Evolutionary conservation across 2,888 invertebrate species (phyloP), one percentile per base, ranked within the genome.

Genomic region (Xanthostigma xanthostigma): DNA sequence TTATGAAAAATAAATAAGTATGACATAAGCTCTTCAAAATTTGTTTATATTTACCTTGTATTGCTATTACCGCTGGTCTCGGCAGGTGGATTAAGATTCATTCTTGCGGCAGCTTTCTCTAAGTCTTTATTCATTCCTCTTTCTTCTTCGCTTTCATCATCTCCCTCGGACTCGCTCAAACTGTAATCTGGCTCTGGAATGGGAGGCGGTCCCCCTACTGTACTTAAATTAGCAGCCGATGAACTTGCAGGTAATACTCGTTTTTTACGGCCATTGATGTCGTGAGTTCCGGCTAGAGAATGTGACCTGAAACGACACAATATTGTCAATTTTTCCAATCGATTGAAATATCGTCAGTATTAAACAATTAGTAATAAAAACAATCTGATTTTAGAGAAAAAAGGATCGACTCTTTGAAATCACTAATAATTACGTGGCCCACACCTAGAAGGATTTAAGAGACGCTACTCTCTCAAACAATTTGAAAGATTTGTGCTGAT

Each of bases 141-240:
- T 45, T 69, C 69, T 10, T 61, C 63, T 42, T 64, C 65, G 42
- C 65, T 68, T 43, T 69, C 71, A 8, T 63, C 59, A 10, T 75
- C 75, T 52, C 74, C 75, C 53, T 84, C 84, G 50, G 79, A 84
- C 59, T 89, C 90, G 0, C 86, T 86, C 62, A 88, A 89, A 53
- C 86, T 88, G 67, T 89, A 79, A 64, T 89, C 89, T 70, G 91
- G 91, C 66, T 91, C 91, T 0, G 91, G 91, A 61, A 91, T 91
- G 0, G 91, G 91, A n/a, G 88, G 85, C 9, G 91, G 84, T 1
- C 76, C 77, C 4, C 57, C 55, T 10, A 53, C 48, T 43, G 37
- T 13, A 17, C 54, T 46, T 38, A 46, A 45, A 45, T 36, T 49
- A 33, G 41, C 44, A 8, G 46, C 43, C 13, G 45, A 49, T 42